Evolutionary conservation across 2,113 vertebrate genomes (phyloP).

Genomic region (Scortum barcoo): DNA sequence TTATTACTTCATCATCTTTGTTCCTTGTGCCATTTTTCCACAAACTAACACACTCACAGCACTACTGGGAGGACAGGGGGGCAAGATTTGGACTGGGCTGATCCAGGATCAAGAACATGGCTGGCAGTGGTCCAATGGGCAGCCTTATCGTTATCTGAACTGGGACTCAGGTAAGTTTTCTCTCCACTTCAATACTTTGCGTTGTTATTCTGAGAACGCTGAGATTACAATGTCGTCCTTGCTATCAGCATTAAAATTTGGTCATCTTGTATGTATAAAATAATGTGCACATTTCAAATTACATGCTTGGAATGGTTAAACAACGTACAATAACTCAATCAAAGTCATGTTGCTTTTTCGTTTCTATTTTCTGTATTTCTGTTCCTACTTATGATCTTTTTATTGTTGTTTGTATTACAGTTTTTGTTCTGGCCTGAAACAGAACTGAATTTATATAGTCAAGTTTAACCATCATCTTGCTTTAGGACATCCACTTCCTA

Average conservation of each 20-base stretch:
- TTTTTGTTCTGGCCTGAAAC: background rate
- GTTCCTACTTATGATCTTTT: background rate
- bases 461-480: background rate
- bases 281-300: no score
- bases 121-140: slow-evolving; percentile 89
- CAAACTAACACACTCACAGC: background rate
- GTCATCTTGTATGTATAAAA: no score
- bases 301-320: no score
- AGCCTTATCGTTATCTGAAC: slow-evolving; percentile 89
- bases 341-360: no score
- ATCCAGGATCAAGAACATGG: slow-evolving; percentile 86
- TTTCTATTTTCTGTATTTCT: no score
- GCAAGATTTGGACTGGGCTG: slow-evolving; percentile 88
- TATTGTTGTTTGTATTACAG: background rate
- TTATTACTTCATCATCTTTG: background rate
- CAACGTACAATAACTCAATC: no score
- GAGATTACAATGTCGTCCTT: no score
- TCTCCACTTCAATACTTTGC: background rate
- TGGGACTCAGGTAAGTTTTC: slow-evolving; percentile 88
- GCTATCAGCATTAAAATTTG: no score
- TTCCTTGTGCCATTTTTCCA: background rate
- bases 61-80: background rate
- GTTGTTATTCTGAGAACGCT: background rate
- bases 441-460: background rate
- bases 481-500: slow-evolving; percentile 86